Evolutionary conservation across 2,113 vertebrate genomes (phyloP).

Genomic region (Cricetomys ansorgei): DNA sequence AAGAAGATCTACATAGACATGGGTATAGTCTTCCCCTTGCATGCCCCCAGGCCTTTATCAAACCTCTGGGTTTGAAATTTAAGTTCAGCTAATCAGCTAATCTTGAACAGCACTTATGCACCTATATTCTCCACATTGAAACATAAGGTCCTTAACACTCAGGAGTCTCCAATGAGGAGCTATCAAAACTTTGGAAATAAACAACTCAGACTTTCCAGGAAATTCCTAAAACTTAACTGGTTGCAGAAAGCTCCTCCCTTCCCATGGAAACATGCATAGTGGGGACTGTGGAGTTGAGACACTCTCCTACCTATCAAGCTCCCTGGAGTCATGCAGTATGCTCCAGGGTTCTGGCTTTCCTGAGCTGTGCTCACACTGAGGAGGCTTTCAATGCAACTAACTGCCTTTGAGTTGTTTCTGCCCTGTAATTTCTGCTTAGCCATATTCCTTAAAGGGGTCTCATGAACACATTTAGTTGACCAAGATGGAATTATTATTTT

Average conservation of each 20-base stretch:
- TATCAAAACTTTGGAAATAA: background rate
- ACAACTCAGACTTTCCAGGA: background rate
- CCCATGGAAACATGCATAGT: background rate
- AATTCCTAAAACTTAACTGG: background rate
- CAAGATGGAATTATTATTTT: background rate
- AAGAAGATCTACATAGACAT: conserved; percentile 1
- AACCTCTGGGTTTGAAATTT: background rate
- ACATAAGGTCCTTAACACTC: background rate
- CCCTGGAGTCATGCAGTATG: background rate
- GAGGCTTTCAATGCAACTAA: background rate
- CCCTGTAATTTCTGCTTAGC: background rate
- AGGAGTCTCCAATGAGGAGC: background rate
- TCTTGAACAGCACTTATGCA: background rate
- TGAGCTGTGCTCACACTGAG: background rate
- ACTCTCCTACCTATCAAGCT: background rate
- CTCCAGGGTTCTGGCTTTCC: background rate
- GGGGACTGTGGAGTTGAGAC: background rate
- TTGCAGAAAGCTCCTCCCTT: background rate
- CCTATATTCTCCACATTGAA: background rate
- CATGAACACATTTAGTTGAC: background rate
- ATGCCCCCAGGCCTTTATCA: background rate
- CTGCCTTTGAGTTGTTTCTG: background rate
- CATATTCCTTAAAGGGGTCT: background rate
- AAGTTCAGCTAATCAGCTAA: too few species aligned
- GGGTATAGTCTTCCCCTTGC: background rate